Evolutionary conservation across 2,113 vertebrate species (phyloP), one percentile per base, ranked within the genome.

Genomic region (Mystacornis crossleyi): DNA sequence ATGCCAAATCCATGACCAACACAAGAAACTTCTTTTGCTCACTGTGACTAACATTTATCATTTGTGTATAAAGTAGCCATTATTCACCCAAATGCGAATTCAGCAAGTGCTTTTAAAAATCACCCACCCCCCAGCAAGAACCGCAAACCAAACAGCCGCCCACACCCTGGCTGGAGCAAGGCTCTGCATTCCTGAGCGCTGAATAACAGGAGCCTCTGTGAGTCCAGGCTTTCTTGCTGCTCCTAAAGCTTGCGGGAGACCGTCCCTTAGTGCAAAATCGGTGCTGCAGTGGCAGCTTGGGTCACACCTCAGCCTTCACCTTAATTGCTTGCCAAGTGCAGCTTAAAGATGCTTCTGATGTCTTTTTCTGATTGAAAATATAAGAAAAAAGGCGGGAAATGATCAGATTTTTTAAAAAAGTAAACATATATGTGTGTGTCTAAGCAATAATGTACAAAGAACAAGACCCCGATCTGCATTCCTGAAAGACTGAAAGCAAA

Each of bases 131-230:
- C 96, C 75, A 92, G 96, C 91, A 70, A 96, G 93, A 97, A 97
- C 98, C 98, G 93, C 98, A 98, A 98, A 98, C 92, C 97, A 98
- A 98, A 98, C 98, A 97, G 93, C 95, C 95, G 91, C 98, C 98
- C 98, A 98, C 98, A 88, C 95, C 96, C 97, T 93, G 95, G 95
- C 96, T 91, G 95, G 90, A 97, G 98, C 97, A 83, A 29, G 66
- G 79, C 89, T 91, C 89, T 10, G 95, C 98, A 98, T 98, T 98
- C 98, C 97, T 96, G 62, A 91, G 91, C 89, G 91, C 96, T 98
- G 97, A 98, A 97, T 92, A 98, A 98, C 70, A 66, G 72, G 12
- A 53, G 73, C 9, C 60, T 43, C 95, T 94, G 57, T n/a, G 86
- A 86, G 54, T 5, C 83, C 90, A 34, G 10, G 12, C 81, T 55